These are phyloP conservation scores for Urosaurus nigricauda DNA, from an alignment of 2,797 vertebrate genomes.

Conservation along the genomic window DNA sequence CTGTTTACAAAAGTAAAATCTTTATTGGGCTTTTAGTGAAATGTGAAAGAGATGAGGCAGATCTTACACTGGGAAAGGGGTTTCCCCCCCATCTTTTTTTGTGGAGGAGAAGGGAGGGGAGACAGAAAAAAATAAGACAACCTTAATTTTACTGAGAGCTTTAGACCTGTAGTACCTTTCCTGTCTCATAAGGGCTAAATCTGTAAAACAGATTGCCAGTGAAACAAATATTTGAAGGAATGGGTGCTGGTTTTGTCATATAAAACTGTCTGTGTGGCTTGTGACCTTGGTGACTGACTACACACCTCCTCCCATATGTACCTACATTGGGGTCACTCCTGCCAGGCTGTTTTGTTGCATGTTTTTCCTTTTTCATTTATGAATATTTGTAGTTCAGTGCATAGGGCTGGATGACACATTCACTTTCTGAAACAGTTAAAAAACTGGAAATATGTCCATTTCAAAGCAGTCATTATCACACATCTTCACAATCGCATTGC, in stretches of 20 bases:
- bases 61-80: background rate
- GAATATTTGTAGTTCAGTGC: background rate
- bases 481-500: no score
- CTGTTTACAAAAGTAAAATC: conserved; percentile 57
- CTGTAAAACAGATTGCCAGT: background rate
- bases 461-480: no score
- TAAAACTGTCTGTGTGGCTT: background rate
- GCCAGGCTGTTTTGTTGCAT: background rate
- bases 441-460: no score
- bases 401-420: background rate
- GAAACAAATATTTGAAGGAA: background rate
- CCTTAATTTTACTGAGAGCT: background rate
- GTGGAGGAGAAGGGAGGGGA: no score
- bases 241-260: background rate
- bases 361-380: background rate
- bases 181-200: background rate
- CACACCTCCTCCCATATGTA: background rate
- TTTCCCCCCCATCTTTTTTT: no score
- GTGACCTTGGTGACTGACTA: background rate
- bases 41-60: conserved; percentile 39
- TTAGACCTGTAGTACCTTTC: background rate
- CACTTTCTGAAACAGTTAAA: background rate
- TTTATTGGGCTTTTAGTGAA: conserved; percentile 69
- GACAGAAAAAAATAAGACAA: background rate
- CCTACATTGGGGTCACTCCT: background rate